Percentiles rank a stretch among this genome's conserved stretches.
phyloP scores from a whole-genome alignment of 2,888 invertebrate species.

The Chaetogeoica ovagalla region DNA sequence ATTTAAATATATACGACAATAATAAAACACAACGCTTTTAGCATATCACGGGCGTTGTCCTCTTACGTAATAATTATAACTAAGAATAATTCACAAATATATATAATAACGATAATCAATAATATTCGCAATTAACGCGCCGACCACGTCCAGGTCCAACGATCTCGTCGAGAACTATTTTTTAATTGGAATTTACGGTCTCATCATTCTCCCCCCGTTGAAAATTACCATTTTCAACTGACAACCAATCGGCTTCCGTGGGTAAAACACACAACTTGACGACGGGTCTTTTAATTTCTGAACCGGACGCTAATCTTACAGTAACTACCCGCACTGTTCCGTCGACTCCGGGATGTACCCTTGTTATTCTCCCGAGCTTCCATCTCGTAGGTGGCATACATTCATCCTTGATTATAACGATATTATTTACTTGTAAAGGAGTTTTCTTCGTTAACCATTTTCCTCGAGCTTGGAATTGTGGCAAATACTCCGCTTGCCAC shows the following conservation, averaged over 20 bases:
- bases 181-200: too few relatives aligned
- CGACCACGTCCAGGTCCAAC: too few relatives aligned
- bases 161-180: too few relatives aligned
- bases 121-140: too few relatives aligned
- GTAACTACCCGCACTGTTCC: conserved; percentile 56
- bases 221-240: conserved; percentile 2
- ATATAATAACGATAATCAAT: too few relatives aligned
- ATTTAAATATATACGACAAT: too few relatives aligned
- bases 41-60: too few relatives aligned
- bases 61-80: too few relatives aligned
- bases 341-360: conserved; percentile 57
- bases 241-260: background rate
- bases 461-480: conserved; percentile 52
- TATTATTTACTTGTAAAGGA: background rate
- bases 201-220: conserved; percentile 6
- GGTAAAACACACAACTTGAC: background rate
- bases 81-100: too few relatives aligned
- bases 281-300: background rate
- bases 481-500: conserved; percentile 56
- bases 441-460: conserved; percentile 42
- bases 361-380: conserved; percentile 56
- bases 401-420: conserved; percentile 57
- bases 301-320: conserved; percentile 54
- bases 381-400: conserved; percentile 56
- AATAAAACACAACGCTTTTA: too few relatives aligned